These are phyloP conservation scores for Drosophila parvula DNA, from an alignment of 1,140 invertebrate species.

Conservation along the genomic window DNA sequence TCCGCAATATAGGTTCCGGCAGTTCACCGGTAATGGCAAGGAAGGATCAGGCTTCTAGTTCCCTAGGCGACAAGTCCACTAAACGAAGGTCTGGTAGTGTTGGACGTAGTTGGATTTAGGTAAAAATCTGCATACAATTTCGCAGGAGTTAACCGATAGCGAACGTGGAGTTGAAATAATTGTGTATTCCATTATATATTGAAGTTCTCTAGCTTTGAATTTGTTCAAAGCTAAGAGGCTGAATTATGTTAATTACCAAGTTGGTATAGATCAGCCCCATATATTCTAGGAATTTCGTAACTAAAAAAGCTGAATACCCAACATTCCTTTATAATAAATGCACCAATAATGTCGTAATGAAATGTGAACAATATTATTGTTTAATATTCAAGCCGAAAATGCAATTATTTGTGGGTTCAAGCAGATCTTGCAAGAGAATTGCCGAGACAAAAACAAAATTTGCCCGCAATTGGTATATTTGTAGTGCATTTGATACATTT, in stretches of 20 bases:
- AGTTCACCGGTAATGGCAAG: conserved; percentile 91
- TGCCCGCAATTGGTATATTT: too few species aligned
- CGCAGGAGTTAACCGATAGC: neutral
- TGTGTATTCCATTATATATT: neutral
- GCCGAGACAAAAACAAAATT: too few species aligned
- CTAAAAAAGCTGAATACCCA: neutral
- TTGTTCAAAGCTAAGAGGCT: neutral
- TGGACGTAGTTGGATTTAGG: conserved; percentile 79
- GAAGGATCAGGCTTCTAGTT: conserved; percentile 84
- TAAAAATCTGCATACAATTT: neutral
- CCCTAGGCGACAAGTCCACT: conserved; percentile 44
- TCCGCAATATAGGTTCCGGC: conserved; percentile 91
- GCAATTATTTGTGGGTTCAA: too few species aligned
- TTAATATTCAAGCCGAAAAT: too few species aligned
- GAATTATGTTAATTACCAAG: neutral
- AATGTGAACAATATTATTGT: too few species aligned
- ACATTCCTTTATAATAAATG: conserved; percentile 1
- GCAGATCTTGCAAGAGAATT: too few species aligned
- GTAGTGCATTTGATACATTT: too few species aligned
- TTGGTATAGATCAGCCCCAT: neutral
- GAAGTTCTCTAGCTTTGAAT: neutral
- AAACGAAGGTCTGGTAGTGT: conserved; percentile 81
- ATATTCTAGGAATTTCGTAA: neutral
- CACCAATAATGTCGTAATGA: neutral
- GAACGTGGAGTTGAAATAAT: neutral